Evolutionary conservation across 2,113 vertebrate species (phyloP).

Genomic region (Tyto alba): DNA sequence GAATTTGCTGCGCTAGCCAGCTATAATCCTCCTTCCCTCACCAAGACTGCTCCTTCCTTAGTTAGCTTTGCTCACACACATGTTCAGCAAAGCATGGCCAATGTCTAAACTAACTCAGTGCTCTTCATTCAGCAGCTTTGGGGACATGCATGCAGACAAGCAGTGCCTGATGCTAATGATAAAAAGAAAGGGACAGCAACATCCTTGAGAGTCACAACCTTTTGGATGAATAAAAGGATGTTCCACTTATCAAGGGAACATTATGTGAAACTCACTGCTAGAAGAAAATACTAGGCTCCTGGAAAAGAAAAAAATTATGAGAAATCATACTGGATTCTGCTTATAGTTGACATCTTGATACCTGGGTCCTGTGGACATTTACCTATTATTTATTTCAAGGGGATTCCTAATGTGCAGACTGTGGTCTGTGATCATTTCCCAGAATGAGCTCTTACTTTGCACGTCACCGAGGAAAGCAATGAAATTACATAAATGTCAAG

Average conservation of each 20-base stretch:
- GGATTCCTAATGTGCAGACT: neutral
- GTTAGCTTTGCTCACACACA: rapidly evolving
- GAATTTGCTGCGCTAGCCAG: constrained; percentile 16
- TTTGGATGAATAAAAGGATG: neutral
- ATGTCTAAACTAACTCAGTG: neutral
- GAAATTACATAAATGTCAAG: neutral
- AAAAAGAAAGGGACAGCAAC: neutral
- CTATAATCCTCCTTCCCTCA: neutral
- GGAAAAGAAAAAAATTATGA: neutral
- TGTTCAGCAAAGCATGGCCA: neutral
- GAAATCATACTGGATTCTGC: neutral
- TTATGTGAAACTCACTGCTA: neutral
- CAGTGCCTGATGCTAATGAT: neutral
- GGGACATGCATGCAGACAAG: neutral
- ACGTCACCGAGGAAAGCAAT: rapidly evolving
- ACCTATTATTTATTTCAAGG: neutral
- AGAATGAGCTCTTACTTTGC: neutral
- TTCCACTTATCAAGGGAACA: neutral
- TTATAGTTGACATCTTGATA: neutral
- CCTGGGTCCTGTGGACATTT: neutral
- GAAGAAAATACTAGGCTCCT: neutral
- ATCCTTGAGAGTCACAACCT: neutral
- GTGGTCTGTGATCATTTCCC: neutral
- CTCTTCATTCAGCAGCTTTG: neutral
- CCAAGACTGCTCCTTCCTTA: neutral